These are phyloP conservation scores for Xiphorhynchus elegans DNA, from an alignment of 2,113 vertebrate species.

Conservation along the genomic window DNA sequence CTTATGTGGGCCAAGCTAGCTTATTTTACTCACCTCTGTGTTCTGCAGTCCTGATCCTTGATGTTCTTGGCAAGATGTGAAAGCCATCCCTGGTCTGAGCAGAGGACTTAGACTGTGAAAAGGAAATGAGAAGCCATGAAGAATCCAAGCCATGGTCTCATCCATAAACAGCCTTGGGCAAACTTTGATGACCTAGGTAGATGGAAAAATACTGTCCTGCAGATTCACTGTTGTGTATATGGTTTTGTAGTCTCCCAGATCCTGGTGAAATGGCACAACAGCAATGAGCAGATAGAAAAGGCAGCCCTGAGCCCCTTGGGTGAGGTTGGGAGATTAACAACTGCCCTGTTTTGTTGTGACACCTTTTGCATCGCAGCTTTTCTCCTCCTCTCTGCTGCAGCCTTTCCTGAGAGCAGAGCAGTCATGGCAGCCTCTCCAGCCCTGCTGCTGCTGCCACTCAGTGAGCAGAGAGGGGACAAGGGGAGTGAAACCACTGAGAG, in stretches of 20 bases:
- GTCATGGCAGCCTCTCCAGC: not conserved
- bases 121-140: not conserved
- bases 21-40: not conserved
- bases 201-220: not conserved
- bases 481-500: not conserved
- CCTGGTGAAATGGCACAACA: not conserved
- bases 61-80: not conserved
- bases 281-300: not conserved
- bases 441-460: not conserved
- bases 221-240: not conserved
- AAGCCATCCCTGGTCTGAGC: not conserved
- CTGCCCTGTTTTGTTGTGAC: not conserved
- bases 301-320: not conserved
- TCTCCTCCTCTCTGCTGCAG: not conserved
- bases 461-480: not conserved
- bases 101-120: not conserved
- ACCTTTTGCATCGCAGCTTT: not conserved
- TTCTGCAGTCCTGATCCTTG: not conserved
- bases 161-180: not conserved
- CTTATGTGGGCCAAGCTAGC: accelerated
- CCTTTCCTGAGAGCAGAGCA: not conserved
- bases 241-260: not conserved
- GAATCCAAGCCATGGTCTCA: not conserved
- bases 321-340: not conserved
- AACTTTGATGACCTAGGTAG: not conserved